phyloP scores from a whole-genome alignment of 1,140 invertebrate species.

The Musca vetustissima region DNA sequence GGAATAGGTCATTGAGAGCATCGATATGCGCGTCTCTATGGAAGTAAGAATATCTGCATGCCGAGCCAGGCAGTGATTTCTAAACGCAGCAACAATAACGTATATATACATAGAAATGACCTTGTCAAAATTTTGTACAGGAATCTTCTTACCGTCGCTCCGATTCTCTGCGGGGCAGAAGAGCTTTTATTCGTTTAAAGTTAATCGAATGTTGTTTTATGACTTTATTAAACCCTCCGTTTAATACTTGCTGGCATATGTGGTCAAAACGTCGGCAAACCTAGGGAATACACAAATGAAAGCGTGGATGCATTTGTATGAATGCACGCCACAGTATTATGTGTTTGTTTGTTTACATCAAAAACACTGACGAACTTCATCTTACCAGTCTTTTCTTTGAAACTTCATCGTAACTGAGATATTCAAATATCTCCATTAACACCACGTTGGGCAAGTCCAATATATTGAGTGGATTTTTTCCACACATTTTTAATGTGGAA shows the following conservation, averaged over 20 bases:
- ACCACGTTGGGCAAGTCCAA: constrained; percentile 73
- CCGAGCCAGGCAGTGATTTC: constrained; percentile 77
- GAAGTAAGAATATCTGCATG: constrained; percentile 88
- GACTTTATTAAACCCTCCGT: constrained; percentile 78
- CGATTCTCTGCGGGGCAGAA: constrained; percentile 84
- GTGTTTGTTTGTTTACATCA: constrained; percentile 9
- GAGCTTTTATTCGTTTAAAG: constrained; percentile 75
- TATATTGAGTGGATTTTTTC: constrained; percentile 47
- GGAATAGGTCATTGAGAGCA: constrained; percentile 89
- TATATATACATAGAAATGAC: constrained; percentile 1
- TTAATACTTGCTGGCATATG: constrained; percentile 73
- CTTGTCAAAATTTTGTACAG: neutral
- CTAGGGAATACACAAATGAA: constrained; percentile 56
- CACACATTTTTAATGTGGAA: neutral
- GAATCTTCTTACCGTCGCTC: constrained; percentile 66
- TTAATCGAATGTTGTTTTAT: constrained; percentile 76
- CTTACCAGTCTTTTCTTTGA: constrained; percentile 78
- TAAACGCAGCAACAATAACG: constrained; percentile 10
- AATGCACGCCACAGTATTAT: neutral
- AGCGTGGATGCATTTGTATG: neutral
- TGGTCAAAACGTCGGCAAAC: constrained; percentile 80
- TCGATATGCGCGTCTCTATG: constrained; percentile 86
- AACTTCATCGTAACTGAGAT: constrained; percentile 79
- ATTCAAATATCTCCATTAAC: constrained; percentile 76
- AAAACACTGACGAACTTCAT: constrained; percentile 34